Conservation (phyloP, 2,113 vertebrate genomes). For the Chauna torquata region DNA sequence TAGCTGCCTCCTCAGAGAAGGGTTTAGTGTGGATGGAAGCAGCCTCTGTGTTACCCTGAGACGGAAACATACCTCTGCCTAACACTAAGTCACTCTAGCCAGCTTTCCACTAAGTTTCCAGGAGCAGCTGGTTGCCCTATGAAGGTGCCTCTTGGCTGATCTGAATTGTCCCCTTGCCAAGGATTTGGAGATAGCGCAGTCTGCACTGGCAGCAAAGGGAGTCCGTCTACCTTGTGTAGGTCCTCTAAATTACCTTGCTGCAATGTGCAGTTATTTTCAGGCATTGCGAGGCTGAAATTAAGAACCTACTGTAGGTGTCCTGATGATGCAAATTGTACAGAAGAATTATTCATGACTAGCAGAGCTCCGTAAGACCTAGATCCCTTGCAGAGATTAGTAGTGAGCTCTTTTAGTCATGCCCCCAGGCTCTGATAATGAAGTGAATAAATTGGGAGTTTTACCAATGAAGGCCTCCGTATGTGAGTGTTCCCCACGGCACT, state of each 20-base stretch:
- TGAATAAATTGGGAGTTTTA: not conserved
- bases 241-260: not conserved
- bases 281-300: not conserved
- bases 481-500: accelerated
- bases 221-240: not conserved
- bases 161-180: not conserved
- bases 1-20: not conserved
- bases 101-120: not conserved
- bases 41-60: not conserved
- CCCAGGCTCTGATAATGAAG: not conserved
- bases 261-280: not conserved
- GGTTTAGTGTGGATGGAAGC: not conserved
- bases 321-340: not conserved
- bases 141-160: not conserved
- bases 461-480: accelerated
- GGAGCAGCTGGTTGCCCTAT: not conserved
- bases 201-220: not conserved
- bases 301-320: not conserved
- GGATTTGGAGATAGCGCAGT: not conserved
- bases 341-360: not conserved
- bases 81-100: not conserved
- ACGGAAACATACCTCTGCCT: not conserved
- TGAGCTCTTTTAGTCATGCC: not conserved
- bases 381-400: not conserved
- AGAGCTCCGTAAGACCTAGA: conserved; percentile 2